Evolutionary conservation across 2,888 invertebrate genomes (phyloP).

Genomic region (Polyommatus iphigenia): DNA sequence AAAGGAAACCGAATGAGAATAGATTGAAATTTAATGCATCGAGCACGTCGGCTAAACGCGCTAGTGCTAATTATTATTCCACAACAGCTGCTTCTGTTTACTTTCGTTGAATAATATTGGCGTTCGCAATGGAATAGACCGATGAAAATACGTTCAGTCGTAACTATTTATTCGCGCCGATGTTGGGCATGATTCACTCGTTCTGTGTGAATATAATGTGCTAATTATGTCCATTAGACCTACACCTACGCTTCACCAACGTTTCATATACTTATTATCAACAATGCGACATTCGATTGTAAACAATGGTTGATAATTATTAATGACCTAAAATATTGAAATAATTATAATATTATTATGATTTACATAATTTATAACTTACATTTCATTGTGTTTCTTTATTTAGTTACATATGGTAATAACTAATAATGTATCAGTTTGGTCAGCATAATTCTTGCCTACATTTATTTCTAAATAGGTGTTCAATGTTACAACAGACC

Average conservation of each 20-base stretch:
- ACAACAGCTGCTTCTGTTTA: constrained; percentile 69
- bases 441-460: neutral
- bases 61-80: constrained; percentile 72
- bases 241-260: constrained; percentile 20
- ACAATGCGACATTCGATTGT: constrained; percentile 22
- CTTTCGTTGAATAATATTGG: constrained; percentile 72
- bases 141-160: constrained; percentile 48
- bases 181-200: constrained; percentile 54
- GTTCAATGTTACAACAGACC: neutral
- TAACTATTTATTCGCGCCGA: constrained; percentile 41
- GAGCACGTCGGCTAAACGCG: constrained; percentile 62
- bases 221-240: constrained; percentile 6
- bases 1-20: constrained; percentile 76
- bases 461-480: neutral
- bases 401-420: neutral
- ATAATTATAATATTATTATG: neutral
- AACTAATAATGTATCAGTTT: neutral
- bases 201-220: constrained; percentile 7
- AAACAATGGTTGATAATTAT: constrained; percentile 27
- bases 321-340: neutral
- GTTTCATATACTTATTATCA: neutral
- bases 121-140: constrained; percentile 57
- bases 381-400: constrained; percentile 6
- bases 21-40: constrained; percentile 76
- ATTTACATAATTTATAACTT: neutral